A percentile compares a stretch with the other conserved stretches of the same genome.
Evolutionary conservation across 1,140 invertebrate species (phyloP).

Genomic region (Drosophila suzukii): DNA sequence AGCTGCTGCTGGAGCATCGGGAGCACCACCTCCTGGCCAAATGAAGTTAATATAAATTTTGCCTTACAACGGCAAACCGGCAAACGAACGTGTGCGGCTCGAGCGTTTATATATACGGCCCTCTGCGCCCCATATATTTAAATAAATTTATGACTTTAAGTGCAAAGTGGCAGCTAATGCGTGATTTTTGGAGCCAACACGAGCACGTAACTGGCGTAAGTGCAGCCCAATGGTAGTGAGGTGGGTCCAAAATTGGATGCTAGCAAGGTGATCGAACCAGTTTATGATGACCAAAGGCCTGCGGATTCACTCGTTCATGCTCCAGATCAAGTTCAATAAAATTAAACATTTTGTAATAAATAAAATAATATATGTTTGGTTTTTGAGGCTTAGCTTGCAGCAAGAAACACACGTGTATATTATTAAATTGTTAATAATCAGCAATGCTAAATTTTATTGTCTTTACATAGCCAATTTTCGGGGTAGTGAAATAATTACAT

Average conservation of each 20-base stretch:
- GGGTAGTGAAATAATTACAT: no score
- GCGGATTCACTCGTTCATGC: no score
- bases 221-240: background rate
- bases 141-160: conserved; percentile 83
- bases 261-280: background rate
- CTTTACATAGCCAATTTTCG: no score
- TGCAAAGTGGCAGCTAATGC: conserved; percentile 81
- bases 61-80: conserved; percentile 54
- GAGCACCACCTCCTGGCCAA: conserved; percentile 35
- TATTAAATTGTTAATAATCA: no score
- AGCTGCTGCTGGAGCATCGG: conserved; percentile 5
- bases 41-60: conserved; percentile 83
- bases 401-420: no score
- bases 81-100: conserved; percentile 25
- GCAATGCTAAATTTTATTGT: no score
- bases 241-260: background rate
- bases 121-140: conserved; percentile 62
- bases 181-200: conserved; percentile 65
- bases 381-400: no score
- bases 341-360: no score
- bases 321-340: no score
- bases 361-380: no score
- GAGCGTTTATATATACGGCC: conserved; percentile 20
- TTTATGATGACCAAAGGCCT: background rate
- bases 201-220: conserved; percentile 53